Conservation (phyloP, 2,113 vertebrate genomes). For the Nibea coibor region DNA sequence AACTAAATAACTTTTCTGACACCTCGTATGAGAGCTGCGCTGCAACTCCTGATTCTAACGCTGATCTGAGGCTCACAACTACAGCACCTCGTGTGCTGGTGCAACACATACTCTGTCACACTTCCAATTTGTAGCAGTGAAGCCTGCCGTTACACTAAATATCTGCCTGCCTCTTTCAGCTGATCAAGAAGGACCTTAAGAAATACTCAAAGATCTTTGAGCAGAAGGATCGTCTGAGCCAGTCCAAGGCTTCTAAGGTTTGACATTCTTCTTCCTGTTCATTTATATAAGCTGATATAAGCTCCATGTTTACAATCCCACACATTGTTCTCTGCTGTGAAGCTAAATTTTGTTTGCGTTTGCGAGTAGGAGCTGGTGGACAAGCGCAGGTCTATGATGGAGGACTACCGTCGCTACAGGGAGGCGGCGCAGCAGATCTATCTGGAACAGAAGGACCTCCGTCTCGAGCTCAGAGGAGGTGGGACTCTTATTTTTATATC, state of each 20-base stretch:
- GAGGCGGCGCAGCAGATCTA: conserved; percentile 88
- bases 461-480: conserved; percentile 96
- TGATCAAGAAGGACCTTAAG: conserved; percentile 98
- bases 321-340: neutral
- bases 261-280: conserved; percentile 49
- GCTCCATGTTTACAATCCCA: neutral
- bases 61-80: conserved; percentile 57
- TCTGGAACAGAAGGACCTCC: conserved; percentile 89
- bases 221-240: conserved; percentile 98
- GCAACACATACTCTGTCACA: neutral
- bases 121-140: neutral
- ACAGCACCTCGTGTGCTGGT: neutral
- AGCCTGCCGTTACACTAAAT: neutral
- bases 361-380: conserved; percentile 93
- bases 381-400: conserved; percentile 95
- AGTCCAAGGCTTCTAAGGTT: conserved; percentile 99
- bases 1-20: conserved; percentile 66
- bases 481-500: fast-evolving
- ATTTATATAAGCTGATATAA: neutral
- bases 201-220: conserved; percentile 99
- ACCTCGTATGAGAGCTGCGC: conserved; percentile 73
- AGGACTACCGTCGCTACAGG: conserved; percentile 93
- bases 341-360: conserved; percentile 6
- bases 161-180: conserved; percentile 78
- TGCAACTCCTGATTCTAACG: conserved; percentile 66